These are phyloP conservation scores for Podarcis muralis DNA, from an alignment of 2,113 vertebrate genomes.

Conservation along the genomic window DNA sequence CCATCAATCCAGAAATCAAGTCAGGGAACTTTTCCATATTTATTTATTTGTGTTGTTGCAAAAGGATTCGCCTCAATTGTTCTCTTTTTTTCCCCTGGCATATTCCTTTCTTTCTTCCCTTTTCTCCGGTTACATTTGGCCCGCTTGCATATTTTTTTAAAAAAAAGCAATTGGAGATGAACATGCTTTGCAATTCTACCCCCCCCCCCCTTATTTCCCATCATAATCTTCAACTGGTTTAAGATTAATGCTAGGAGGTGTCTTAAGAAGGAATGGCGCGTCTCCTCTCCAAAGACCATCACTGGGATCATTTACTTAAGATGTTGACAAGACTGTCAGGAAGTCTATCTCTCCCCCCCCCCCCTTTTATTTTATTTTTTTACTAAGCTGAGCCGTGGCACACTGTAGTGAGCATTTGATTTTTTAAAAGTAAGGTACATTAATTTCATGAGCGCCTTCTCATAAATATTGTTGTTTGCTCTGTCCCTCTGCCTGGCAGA, in stretches of 20 bases:
- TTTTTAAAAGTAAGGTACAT: slow-evolving; percentile 38
- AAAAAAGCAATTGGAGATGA: slow-evolving; percentile 84
- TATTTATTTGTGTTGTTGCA: slow-evolving; percentile 57
- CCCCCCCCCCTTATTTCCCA: slow-evolving; percentile 80
- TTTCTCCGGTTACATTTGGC: slow-evolving; percentile 65
- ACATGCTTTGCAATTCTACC: slow-evolving; percentile 82
- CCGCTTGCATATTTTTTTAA: slow-evolving; percentile 68
- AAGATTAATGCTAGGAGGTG: slow-evolving; percentile 87
- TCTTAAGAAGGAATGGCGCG: slow-evolving; percentile 68
- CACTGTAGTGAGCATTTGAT: slow-evolving; percentile 50
- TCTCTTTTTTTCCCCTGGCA: slow-evolving; percentile 50
- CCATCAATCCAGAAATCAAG: slow-evolving; percentile 57
- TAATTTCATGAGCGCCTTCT: slow-evolving; percentile 40
- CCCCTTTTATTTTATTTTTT: not conserved
- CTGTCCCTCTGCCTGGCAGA: slow-evolving; percentile 21
- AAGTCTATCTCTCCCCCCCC: slow-evolving; percentile 59
- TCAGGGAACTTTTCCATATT: slow-evolving; percentile 54
- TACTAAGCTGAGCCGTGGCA: slow-evolving; percentile 60
- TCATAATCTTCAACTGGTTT: slow-evolving; percentile 90
- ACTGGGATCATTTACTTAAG: slow-evolving; percentile 74
- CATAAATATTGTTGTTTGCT: slow-evolving; percentile 61
- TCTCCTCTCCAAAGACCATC: slow-evolving; percentile 78
- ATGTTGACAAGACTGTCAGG: slow-evolving; percentile 73
- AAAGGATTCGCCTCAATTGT: slow-evolving; percentile 61
- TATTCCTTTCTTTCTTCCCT: slow-evolving; percentile 60